Evolutionary conservation across 2,797 vertebrate genomes (phyloP), one percentile per base, ranked within the genome.

Genomic region (Melanotaenia pygmaea): DNA sequence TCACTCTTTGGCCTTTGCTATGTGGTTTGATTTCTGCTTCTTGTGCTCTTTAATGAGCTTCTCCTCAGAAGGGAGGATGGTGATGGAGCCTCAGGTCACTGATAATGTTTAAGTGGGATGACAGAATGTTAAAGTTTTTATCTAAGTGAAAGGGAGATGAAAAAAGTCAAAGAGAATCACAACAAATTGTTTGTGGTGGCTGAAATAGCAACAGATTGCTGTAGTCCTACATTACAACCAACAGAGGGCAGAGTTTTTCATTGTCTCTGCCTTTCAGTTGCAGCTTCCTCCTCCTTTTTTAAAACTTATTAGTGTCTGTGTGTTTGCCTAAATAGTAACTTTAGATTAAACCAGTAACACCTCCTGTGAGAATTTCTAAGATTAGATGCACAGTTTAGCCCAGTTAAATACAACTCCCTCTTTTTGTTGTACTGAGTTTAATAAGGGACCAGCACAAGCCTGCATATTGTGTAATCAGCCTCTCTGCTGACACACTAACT

Each of bases 91-190:
- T 71, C 67, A 90, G 86, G 87, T 90, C 86, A 84, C 81, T 70
- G 90, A 91, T 90, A 90, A 85, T 69, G 62, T 77, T 75, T 68
- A 78, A 88, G 82, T 85, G 84, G 83, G 75, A 87, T 82, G 86
- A 81, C 81, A 80, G 84, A 71, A 76, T 75, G 80, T 47, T 82
- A 76, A 50, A 74, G 57, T 45, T 75, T 75, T 80, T 86, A 84
- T 88, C 80, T 86, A 14, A 73, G 47, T 28, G 63, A 80, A 61
- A 59, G 45, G 81, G 53, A 90, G 88, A 92, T 89, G 87, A 91
- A 89, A 89, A 82, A 77, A 74, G 64, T 64, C 18, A 1, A 4
- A 3, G 69, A 72, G 50, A 71, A 80, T 66, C 37, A 62, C 64
- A 73, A 54, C 64, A 79, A 78, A 76, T 63, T 76, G 69, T 35